Evolutionary conservation across 2,888 invertebrate genomes (phyloP).

Genomic region (Aphrophora alni): DNA sequence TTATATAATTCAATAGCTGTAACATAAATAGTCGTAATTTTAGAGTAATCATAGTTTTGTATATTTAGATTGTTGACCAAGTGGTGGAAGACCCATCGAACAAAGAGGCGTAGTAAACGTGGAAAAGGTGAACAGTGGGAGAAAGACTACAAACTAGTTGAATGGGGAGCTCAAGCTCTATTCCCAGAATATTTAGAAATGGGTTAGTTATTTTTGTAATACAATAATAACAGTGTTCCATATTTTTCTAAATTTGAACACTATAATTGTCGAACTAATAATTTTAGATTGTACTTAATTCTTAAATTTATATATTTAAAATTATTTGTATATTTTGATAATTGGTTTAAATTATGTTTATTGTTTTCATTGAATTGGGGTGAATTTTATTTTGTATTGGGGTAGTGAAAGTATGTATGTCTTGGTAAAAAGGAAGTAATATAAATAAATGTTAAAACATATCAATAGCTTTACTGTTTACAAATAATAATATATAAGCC

Average conservation of each 20-base stretch:
- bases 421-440: too few species aligned
- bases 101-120: conserved; percentile 26
- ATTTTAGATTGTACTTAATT: not conserved
- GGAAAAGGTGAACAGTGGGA: conserved; percentile 73
- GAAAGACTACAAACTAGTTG: conserved; percentile 84
- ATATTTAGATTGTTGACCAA: conserved; percentile 34
- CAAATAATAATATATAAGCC: too few species aligned
- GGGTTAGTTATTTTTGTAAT: conserved; percentile 66
- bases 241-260: not conserved
- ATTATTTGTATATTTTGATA: too few species aligned
- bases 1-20: too few species aligned
- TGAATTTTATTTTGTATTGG: too few species aligned
- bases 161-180: conserved; percentile 86
- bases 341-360: too few species aligned
- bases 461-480: too few species aligned
- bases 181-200: conserved; percentile 98
- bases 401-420: too few species aligned
- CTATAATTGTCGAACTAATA: too few species aligned
- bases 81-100: conserved; percentile 42
- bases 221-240: not conserved
- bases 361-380: too few species aligned
- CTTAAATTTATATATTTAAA: not conserved
- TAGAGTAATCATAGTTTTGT: not conserved
- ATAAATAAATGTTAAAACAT: too few species aligned
- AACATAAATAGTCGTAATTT: not conserved